Evolutionary conservation across 2,797 vertebrate genomes (phyloP), one percentile per base, ranked within the genome.

Genomic region (Sphenodon punctatus): DNA sequence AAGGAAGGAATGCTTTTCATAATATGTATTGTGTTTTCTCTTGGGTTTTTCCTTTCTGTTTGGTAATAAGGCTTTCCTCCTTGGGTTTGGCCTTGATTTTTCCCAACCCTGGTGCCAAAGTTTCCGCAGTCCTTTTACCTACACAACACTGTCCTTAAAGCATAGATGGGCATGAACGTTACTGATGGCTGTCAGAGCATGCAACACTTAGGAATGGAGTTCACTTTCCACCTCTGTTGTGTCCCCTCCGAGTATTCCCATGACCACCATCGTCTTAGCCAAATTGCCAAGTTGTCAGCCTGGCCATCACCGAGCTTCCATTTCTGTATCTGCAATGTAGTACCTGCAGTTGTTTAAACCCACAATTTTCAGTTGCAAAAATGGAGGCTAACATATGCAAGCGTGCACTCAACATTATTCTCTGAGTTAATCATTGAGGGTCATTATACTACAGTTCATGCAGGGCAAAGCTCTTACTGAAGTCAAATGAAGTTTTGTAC

Each of bases 1-100:
- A 74, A 88, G 48, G 53, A 80, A 67, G 49, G 3, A 25, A 75
- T 42, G 67, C 53, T 12, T 78, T 78, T 65, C 5, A 64, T 78
- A 55, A 20, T 48, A 46, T 34, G 49, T 67, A 67, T 68, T 13
- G 27, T 38, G 13, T 23, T 41, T n/a, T 81, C 61, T 65, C 10
- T 22, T 66, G 64, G 4, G 22, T 58, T 67, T 56, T 59, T 76
- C 34, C 51, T 74, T 80, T 39, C 22, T 72, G 63, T 43, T 1
- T n/a, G 12, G 43, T 39, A 59, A 51, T 48, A 84, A 56, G 15
- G 59, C 7, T 71, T 2, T 11, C 20, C 55, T 80, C 9, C 19
- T 65, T 27, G 1, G 7, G 46, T 22, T 34, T 59, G 23, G 22
- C 11, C 15, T n/a, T 42, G 7, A 67, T 74, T n/a, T 51, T 71